Base-by-base conservation (phyloP, 2,113 vertebrate genomes). In the Chionodraco myersi region DNA sequence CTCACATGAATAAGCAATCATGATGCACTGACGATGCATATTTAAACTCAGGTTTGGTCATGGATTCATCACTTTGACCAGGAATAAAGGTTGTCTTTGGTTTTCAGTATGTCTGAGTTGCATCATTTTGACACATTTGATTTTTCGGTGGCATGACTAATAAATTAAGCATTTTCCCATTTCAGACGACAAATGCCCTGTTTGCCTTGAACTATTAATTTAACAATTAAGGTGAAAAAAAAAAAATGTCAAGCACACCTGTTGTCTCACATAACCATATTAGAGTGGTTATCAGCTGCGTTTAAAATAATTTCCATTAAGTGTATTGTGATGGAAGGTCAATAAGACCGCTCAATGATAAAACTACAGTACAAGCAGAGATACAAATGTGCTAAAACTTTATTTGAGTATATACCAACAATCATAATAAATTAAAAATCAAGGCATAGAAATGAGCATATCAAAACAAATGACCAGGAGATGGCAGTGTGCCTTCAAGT, bases 401-500 rank as follows among this genome's bases (percentile, higher is more conserved):
- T 92, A 90, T 88, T 90, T 72, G 61, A n/a, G 66, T 45, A 71
- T 13, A 78, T 60, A 18, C 5, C 13, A 16, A 36, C 0, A 60
- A 21, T n/a, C 26, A 87, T 56, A 69, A 86, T 78, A 79, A 82
- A 71, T 79, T 10, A 52, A 53, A 78, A 66, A 77, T 12, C 3
- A 69, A 10, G 1, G 11, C 4, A 64, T 10, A 71, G 65, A 82
- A 82, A 88, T 15, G 78, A 66, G 4, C 34, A 59, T 12, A 61
- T 23, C 49, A 69, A 75, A 44, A 18, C 54, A 53, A 53, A 23
- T 44, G 47, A 57, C 69, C 88, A 88, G 65, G 34, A 58, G 91
- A 48, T 82, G 91, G 86, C 87, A 91, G 83, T 83, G 57, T 78
- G 57, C 56, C 71, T 45, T 61, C n/a, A 58, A 18, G 12, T 62